These are phyloP conservation scores for Anguilla anguilla DNA, from an alignment of 2,797 vertebrate species.

Conservation along the genomic window DNA sequence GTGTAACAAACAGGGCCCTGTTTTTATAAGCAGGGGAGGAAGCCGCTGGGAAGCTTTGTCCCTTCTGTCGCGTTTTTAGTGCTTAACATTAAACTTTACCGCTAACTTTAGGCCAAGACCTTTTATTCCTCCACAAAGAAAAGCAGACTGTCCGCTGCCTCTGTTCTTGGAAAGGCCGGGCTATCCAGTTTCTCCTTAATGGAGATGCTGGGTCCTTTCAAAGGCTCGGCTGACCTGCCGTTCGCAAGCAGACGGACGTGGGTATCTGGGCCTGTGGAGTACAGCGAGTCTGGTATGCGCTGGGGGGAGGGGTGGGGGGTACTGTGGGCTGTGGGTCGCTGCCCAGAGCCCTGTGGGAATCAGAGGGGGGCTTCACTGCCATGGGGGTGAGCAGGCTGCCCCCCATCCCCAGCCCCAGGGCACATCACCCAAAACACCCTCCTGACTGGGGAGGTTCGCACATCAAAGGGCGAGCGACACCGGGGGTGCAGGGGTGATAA, in stretches of 20 bases:
- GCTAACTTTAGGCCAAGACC: conserved; percentile 19
- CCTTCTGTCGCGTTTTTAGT: neutral
- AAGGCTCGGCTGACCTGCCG: conserved; percentile 17
- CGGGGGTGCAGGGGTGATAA: neutral
- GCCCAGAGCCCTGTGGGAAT: conserved; percentile 11
- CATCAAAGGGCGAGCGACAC: conserved; percentile 27
- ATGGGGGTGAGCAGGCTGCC: conserved; percentile 26
- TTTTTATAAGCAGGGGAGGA: conserved; percentile 17
- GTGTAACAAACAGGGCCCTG: neutral
- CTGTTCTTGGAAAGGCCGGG: conserved; percentile 22
- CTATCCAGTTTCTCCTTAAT: conserved; percentile 32
- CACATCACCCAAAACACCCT: neutral
- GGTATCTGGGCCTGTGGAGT: conserved; percentile 43
- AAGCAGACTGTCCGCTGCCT: neutral
- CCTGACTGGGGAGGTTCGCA: neutral
- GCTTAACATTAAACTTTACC: neutral
- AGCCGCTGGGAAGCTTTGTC: neutral
- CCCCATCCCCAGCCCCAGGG: no score
- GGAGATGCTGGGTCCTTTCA: conserved; percentile 40
- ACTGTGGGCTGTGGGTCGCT: conserved; percentile 18
- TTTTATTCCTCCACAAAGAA: conserved; percentile 21
- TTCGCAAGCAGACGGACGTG: conserved; percentile 40
- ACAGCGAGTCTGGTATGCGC: conserved; percentile 43
- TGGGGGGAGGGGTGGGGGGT: conserved; percentile 24
- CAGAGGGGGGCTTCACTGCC: conserved; percentile 35